Conservation (phyloP, 2,797 vertebrate genomes). For the Crossoptilon crossoptilon region DNA sequence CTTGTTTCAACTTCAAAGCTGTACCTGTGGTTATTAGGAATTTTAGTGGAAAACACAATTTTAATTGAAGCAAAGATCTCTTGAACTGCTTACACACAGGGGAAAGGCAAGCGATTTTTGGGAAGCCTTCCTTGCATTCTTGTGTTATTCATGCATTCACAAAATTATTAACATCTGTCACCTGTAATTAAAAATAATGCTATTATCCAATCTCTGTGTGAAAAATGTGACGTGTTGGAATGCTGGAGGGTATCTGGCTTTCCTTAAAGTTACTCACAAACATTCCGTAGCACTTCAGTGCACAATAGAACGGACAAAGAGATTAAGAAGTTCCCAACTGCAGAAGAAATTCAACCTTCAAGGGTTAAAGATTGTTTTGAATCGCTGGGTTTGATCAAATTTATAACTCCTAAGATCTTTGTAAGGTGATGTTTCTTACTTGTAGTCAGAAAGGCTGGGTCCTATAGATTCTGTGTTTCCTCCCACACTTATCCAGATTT, state of each 20-base stretch:
- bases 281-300: not conserved
- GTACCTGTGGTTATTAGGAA: not conserved
- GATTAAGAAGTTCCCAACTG: not conserved
- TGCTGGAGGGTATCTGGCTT: not conserved
- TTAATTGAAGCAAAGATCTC: not conserved
- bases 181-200: not conserved
- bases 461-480: not conserved
- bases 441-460: not conserved
- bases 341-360: not conserved
- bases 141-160: not conserved
- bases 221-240: not conserved
- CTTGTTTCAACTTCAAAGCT: not conserved
- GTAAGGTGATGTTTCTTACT: not conserved
- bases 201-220: not conserved
- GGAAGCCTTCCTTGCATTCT: not conserved
- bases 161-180: not conserved
- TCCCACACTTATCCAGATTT: not conserved
- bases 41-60: not conserved
- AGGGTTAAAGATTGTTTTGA: not conserved
- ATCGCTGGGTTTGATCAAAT: not conserved
- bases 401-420: not conserved
- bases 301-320: not conserved
- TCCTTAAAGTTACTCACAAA: not conserved
- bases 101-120: not conserved
- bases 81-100: not conserved